Evolutionary conservation across 1,140 invertebrate species (phyloP).

Genomic region (Bombus sylvicola): DNA sequence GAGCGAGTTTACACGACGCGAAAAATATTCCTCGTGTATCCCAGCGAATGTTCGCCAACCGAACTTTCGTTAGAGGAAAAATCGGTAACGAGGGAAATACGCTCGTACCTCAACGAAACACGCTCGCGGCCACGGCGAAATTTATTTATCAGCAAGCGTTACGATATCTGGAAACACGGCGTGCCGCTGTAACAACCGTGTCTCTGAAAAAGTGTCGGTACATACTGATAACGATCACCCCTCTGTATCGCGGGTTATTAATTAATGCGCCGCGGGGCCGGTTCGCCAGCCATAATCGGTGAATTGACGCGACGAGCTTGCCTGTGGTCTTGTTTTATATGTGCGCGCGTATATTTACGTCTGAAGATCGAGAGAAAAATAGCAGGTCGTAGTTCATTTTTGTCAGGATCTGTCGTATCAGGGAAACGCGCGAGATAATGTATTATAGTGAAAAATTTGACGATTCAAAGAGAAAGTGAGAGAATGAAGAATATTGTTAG

Average conservation of each 20-base stretch:
- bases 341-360: not conserved
- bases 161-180: slow-evolving; percentile 57
- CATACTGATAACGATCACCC: slow-evolving; percentile 55
- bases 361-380: not conserved
- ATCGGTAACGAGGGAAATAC: too few species aligned
- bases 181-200: slow-evolving; percentile 5
- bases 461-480: not conserved
- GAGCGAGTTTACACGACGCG: too few species aligned
- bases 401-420: not conserved
- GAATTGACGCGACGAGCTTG: slow-evolving; percentile 44
- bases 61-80: too few species aligned
- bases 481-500: not conserved
- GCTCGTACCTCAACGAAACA: slow-evolving; percentile 1
- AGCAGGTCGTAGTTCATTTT: not conserved
- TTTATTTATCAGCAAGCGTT: slow-evolving; percentile 49
- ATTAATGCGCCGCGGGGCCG: slow-evolving; percentile 43
- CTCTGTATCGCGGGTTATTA: slow-evolving; percentile 55
- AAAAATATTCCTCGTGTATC: too few species aligned
- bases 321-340: not conserved
- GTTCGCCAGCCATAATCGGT: slow-evolving; percentile 36
- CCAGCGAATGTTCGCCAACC: too few species aligned
- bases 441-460: not conserved
- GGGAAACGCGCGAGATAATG: not conserved
- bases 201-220: slow-evolving; percentile 39
- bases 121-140: not conserved